Percentiles rank a stretch among this genome's conserved stretches.
Conservation (phyloP, 2,888 invertebrate genomes). For the Noctua pronuba region DNA sequence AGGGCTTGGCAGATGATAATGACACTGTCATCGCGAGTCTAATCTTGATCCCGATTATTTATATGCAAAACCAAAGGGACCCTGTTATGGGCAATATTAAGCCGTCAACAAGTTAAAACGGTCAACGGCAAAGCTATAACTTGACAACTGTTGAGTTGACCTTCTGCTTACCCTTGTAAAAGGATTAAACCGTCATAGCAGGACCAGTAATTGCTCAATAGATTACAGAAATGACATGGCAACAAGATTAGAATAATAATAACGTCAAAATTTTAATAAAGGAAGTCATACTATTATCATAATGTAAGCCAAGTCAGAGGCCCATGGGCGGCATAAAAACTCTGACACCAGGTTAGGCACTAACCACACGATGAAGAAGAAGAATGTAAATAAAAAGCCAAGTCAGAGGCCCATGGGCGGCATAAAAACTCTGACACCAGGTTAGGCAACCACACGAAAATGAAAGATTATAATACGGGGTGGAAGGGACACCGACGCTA, state of each 20-base stretch:
- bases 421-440: too few relatives aligned
- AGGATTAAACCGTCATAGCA: neutral
- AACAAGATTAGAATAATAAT: conserved; percentile 12
- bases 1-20: neutral
- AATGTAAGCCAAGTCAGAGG: neutral
- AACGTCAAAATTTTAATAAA: neutral
- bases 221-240: neutral
- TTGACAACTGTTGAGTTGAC: conserved; percentile 16
- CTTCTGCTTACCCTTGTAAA: conserved; percentile 1
- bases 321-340: too few relatives aligned
- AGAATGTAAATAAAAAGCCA: neutral
- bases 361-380: too few relatives aligned
- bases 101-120: neutral
- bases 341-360: too few relatives aligned
- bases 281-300: neutral
- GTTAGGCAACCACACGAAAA: too few relatives aligned
- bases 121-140: neutral
- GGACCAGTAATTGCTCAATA: neutral
- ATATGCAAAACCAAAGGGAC: neutral
- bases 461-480: too few relatives aligned
- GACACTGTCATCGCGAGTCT: neutral
- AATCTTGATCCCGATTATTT: neutral
- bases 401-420: too few relatives aligned
- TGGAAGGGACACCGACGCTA: too few relatives aligned
- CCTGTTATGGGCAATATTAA: neutral